These are phyloP conservation scores for Tryphoninae sp. DNA, from an alignment of 2,888 invertebrate species.

Conservation along the genomic window DNA sequence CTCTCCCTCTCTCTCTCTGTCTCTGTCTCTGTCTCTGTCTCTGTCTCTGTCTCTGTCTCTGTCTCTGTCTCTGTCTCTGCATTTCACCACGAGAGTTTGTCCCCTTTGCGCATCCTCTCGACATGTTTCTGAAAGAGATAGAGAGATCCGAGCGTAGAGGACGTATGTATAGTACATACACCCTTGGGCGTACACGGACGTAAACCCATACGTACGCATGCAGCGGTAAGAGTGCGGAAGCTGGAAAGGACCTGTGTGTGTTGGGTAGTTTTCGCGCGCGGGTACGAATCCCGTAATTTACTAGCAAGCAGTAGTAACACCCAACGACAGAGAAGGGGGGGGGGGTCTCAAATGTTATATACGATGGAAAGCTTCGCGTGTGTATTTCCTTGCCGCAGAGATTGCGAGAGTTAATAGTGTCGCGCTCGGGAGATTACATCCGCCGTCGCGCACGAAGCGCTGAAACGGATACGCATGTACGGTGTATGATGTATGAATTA, in stretches of 20 bases:
- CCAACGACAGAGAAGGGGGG: background rate
- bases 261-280: slow-evolving; percentile 55
- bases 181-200: background rate
- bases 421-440: slow-evolving; percentile 60
- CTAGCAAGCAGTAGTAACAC: slow-evolving; percentile 44
- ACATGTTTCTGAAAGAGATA: slow-evolving; percentile 45
- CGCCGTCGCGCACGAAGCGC: slow-evolving; percentile 43
- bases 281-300: slow-evolving; percentile 55
- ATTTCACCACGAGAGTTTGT: slow-evolving; percentile 58
- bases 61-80: slow-evolving; percentile 60
- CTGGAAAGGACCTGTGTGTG: slow-evolving; percentile 71
- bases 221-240: slow-evolving; percentile 71
- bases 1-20: slow-evolving; percentile 57
- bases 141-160: slow-evolving; percentile 31
- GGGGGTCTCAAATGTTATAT: background rate
- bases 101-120: slow-evolving; percentile 45
- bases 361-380: background rate
- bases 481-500: background rate
- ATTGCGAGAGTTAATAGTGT: slow-evolving; percentile 59
- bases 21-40: slow-evolving; percentile 56
- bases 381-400: slow-evolving; percentile 26
- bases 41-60: slow-evolving; percentile 58
- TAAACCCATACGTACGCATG: slow-evolving; percentile 30
- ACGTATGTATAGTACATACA: slow-evolving; percentile 65
- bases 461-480: background rate